phyloP scores from a whole-genome alignment of 2,888 invertebrate genomes.

The Pollenia amentaria region DNA sequence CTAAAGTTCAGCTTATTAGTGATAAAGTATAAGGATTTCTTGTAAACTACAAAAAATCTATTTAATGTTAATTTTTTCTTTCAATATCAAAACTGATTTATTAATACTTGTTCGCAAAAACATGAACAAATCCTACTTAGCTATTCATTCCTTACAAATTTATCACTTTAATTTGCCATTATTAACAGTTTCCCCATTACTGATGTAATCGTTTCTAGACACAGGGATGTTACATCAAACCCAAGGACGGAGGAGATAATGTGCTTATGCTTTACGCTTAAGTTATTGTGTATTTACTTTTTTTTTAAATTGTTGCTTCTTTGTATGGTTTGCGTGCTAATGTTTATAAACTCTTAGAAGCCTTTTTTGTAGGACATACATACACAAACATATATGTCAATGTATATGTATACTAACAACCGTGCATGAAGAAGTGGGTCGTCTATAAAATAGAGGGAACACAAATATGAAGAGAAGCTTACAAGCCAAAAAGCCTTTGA shows the following conservation, averaged over 20 bases:
- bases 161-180: neutral
- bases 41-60: too few relatives aligned
- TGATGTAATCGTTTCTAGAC: conserved; percentile 1
- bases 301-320: conserved; percentile 77
- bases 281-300: neutral
- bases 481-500: conserved; percentile 78
- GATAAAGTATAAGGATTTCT: too few relatives aligned
- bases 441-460: neutral
- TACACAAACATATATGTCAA: neutral
- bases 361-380: conserved; percentile 39
- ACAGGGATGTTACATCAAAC: neutral
- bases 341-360: conserved; percentile 80
- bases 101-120: too few relatives aligned
- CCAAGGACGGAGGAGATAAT: conserved; percentile 66
- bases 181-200: neutral
- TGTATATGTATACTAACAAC: neutral
- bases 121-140: too few relatives aligned
- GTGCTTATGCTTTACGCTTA: conserved; percentile 77
- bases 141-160: neutral
- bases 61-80: too few relatives aligned
- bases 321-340: conserved; percentile 81
- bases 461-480: neutral
- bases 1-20: too few relatives aligned
- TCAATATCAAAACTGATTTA: too few relatives aligned
- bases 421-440: conserved; percentile 43